phyloP scores from a whole-genome alignment of 1,140 invertebrate species.

The Nasonia longicornis region DNA sequence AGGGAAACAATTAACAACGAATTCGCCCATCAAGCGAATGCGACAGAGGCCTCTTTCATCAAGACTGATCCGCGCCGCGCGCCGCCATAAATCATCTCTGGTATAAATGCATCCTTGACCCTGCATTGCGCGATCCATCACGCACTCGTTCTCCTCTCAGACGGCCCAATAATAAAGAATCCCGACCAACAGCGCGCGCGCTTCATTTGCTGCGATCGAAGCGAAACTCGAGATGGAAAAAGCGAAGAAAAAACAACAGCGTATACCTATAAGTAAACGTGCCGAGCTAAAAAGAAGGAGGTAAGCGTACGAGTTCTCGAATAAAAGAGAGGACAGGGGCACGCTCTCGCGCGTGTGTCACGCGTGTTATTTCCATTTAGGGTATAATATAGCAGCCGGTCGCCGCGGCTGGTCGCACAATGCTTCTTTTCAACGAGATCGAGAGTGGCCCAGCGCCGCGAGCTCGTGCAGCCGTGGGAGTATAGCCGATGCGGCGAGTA shows the following conservation, averaged over 20 bases:
- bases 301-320: too few species aligned
- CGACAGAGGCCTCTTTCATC: not conserved
- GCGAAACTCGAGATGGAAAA: not conserved
- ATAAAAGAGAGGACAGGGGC: not conserved
- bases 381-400: constrained; percentile 46
- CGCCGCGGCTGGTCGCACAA: constrained; percentile 44
- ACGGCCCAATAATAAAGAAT: not conserved
- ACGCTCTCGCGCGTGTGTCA: constrained; percentile 33
- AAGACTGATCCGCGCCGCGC: not conserved
- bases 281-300: not conserved
- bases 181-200: not conserved
- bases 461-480: not conserved
- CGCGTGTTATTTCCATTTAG: constrained; percentile 54
- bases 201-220: not conserved
- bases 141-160: not conserved
- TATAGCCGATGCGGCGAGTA: not conserved
- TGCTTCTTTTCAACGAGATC: constrained; percentile 51
- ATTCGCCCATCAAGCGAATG: not conserved
- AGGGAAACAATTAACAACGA: not conserved
- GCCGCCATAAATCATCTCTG: not conserved
- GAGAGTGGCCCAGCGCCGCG: constrained; percentile 3
- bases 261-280: not conserved
- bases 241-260: not conserved
- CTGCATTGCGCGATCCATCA: not conserved
- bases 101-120: not conserved